Conservation (phyloP, 2,797 vertebrate species). For the Fringilla coelebs region DNA sequence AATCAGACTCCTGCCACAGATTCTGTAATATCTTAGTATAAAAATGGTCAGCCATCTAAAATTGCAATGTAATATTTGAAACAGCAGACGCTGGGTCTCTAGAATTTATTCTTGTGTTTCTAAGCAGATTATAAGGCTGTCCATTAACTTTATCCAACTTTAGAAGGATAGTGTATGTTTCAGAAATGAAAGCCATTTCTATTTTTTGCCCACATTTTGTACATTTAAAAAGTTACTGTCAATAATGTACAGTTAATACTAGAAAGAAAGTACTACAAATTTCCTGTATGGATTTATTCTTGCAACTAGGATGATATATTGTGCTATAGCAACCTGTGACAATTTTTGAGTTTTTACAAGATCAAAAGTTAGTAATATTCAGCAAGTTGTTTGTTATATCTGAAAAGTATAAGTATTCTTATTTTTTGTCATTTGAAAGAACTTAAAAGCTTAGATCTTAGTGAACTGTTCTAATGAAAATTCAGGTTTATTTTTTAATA, state of each 20-base stretch:
- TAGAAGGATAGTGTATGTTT: background rate
- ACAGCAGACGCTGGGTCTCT: background rate
- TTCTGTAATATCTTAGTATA: background rate
- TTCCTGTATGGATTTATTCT: background rate
- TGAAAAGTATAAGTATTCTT: background rate
- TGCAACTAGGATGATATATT: background rate
- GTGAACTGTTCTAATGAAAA: background rate
- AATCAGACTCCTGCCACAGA: background rate
- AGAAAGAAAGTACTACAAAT: background rate
- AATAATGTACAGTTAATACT: background rate
- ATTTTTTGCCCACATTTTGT: background rate
- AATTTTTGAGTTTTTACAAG: background rate
- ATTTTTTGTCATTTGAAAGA: background rate
- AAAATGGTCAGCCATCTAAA: background rate
- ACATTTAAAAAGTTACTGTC: background rate
- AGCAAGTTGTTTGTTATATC: background rate
- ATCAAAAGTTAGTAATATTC: background rate
- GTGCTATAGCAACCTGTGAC: background rate
- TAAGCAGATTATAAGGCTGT: background rate
- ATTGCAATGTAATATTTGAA: background rate
- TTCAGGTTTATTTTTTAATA: background rate
- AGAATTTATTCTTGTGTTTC: background rate
- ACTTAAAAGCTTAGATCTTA: background rate
- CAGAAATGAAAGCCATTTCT: background rate
- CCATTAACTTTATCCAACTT: background rate